phyloP scores from a whole-genome alignment of 1,140 invertebrate species.

The Spodoptera litura region DNA sequence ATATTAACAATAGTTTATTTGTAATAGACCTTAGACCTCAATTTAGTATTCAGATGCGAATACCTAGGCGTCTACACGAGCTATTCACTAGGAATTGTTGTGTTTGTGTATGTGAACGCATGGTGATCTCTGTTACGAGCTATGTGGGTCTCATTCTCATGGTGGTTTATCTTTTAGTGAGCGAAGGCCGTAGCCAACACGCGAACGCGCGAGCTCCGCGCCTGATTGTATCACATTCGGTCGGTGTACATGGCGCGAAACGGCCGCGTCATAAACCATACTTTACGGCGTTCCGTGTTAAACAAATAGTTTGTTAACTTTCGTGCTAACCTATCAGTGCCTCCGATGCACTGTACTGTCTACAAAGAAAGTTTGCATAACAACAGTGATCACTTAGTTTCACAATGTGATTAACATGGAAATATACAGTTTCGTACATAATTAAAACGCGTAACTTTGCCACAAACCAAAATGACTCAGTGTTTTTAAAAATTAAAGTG shows the following conservation, averaged over 20 bases:
- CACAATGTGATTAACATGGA: slow-evolving; percentile 52
- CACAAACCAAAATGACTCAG: slow-evolving; percentile 75
- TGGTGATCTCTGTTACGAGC: background rate
- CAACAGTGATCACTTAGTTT: slow-evolving; percentile 45
- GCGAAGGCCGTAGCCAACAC: slow-evolving; percentile 49
- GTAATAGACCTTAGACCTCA: background rate
- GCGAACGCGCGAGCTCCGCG: slow-evolving; percentile 46
- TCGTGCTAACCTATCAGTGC: slow-evolving; percentile 56
- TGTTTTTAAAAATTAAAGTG: slow-evolving; percentile 74
- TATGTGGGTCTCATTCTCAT: slow-evolving; percentile 62
- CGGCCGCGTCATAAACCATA: slow-evolving; percentile 60
- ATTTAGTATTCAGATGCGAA: slow-evolving; percentile 5
- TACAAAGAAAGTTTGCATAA: slow-evolving; percentile 41
- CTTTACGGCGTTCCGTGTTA: slow-evolving; percentile 54
- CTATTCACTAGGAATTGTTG: slow-evolving; percentile 6
- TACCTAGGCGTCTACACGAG: background rate
- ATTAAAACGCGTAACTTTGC: slow-evolving; percentile 62
- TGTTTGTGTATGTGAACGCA: background rate
- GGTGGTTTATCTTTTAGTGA: slow-evolving; percentile 63
- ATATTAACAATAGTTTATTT: too few relatives aligned
- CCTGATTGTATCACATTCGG: slow-evolving; percentile 65
- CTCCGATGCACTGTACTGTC: slow-evolving; percentile 28
- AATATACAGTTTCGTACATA: slow-evolving; percentile 52
- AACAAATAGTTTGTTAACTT: slow-evolving; percentile 61
- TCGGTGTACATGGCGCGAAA: slow-evolving; percentile 63